These are phyloP conservation scores for Lytechinus variegatus DNA, from an alignment of 35 echinoderm and acorn worm genomes.

Conservation along the genomic window DNA sequence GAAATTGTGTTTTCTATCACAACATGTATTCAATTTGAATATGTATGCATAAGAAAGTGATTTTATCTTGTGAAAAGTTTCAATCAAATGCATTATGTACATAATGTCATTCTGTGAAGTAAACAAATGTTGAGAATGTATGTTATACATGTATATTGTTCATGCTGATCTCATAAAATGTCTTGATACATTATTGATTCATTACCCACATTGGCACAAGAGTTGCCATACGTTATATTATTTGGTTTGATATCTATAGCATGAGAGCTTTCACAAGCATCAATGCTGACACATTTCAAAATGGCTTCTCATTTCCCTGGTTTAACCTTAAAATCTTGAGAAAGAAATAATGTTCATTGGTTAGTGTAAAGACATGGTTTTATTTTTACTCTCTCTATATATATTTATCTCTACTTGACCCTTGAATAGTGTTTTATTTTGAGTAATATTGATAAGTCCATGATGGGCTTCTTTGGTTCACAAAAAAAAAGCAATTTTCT, in stretches of 20 bases:
- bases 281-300: background rate
- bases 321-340: too few relatives aligned
- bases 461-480: too few relatives aligned
- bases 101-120: background rate
- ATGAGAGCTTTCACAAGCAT: background rate
- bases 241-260: background rate
- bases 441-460: too few relatives aligned
- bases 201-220: background rate
- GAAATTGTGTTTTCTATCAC: background rate
- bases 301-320: background rate
- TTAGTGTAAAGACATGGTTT: background rate
- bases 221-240: background rate
- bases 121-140: background rate
- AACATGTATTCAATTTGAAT: background rate
- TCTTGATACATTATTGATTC: background rate
- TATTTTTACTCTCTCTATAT: background rate
- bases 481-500: too few relatives aligned
- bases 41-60: background rate
- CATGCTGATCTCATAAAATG: background rate
- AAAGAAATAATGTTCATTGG: too few relatives aligned
- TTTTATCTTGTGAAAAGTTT: background rate
- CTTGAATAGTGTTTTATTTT: background rate
- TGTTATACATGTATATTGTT: background rate
- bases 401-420: background rate
- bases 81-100: background rate